Evolutionary conservation across 1,140 invertebrate species (phyloP).

Genomic region (Popillia japonica): DNA sequence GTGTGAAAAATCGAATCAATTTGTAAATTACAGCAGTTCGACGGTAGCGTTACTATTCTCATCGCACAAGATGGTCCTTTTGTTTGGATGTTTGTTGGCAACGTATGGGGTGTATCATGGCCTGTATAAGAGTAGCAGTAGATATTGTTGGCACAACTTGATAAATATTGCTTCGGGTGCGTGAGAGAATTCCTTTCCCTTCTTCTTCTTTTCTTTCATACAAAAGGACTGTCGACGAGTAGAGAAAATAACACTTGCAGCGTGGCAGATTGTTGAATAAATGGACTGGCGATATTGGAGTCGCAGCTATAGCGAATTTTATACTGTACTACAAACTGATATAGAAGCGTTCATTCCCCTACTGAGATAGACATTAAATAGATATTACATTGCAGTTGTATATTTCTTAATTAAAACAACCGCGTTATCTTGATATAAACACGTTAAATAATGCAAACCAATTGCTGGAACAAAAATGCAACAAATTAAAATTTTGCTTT

Average conservation of each 20-base stretch:
- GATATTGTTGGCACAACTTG: constrained; percentile 5
- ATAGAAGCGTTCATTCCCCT: too few relatives aligned
- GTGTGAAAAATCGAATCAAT: constrained; percentile 6
- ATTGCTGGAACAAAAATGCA: too few relatives aligned
- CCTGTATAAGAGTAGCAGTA: background rate
- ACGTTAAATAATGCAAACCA: too few relatives aligned
- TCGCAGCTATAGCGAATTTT: background rate
- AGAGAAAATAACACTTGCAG: background rate
- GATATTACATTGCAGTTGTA: too few relatives aligned
- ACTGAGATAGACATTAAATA: too few relatives aligned
- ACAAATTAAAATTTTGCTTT: too few relatives aligned
- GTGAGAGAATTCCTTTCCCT: background rate
- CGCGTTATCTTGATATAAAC: too few relatives aligned
- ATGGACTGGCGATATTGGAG: background rate
- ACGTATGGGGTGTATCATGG: background rate
- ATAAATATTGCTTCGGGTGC: constrained; percentile 4
- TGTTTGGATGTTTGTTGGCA: constrained; percentile 1
- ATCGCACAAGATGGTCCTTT: constrained; percentile 2
- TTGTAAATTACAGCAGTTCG: constrained; percentile 1
- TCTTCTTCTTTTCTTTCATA: background rate
- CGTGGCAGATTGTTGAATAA: background rate
- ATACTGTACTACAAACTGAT: background rate
- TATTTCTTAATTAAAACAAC: too few relatives aligned
- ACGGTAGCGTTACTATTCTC: background rate
- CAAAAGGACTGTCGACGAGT: background rate